Base-by-base conservation (phyloP, 2,888 invertebrate genomes). In the Cheiracanthium punctorium region DNA sequence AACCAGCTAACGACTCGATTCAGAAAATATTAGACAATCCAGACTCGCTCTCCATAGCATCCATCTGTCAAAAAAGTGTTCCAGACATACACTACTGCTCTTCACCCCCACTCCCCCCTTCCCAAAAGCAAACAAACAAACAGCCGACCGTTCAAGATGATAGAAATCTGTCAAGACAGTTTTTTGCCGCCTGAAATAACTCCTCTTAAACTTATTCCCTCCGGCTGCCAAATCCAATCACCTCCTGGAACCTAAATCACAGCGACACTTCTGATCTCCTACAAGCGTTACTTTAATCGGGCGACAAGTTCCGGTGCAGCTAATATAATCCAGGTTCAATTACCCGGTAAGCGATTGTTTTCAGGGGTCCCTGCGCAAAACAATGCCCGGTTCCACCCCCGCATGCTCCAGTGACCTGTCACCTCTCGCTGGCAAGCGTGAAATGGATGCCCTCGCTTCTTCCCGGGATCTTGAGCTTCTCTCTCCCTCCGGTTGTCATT, bases 281-380 rank as follows among this genome's bases (percentile, higher is more conserved):
- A 58, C 24, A 58, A 58, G 43, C 58, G 58, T 58, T 24, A 20
- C 24, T 58, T 58, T 58, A 58, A 58, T 24, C 58, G 24, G 58
- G 24, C 58, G 58, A 58, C 58, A 58, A 58, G 24, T 24, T 58
- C 24, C 58, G 24, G 24, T 20, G 41, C 37, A 82, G 72, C 73
- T 79, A 79, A 79, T 69, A 73, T 84, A 74, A 79, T 79, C 84
- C 73, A 74, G 70, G 79, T 33, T 43, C 77, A 84, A 84, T 84
- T 84, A 84, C 79, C 84, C 84, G 79, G 84, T 84, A 84, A 84
- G 79, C 84, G 74, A 79, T 84, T 72, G 65, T 58, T 58, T 58
- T 24, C 2, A 4, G 58, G 58, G 58, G 58, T 58, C 41, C n/a
- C n/a, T 58, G 58, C 58, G 58, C 58, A 58, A 58, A n/a, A 58